phyloP scores from a whole-genome alignment of 2,797 vertebrate species.

The Melanotaenia boesemani region DNA sequence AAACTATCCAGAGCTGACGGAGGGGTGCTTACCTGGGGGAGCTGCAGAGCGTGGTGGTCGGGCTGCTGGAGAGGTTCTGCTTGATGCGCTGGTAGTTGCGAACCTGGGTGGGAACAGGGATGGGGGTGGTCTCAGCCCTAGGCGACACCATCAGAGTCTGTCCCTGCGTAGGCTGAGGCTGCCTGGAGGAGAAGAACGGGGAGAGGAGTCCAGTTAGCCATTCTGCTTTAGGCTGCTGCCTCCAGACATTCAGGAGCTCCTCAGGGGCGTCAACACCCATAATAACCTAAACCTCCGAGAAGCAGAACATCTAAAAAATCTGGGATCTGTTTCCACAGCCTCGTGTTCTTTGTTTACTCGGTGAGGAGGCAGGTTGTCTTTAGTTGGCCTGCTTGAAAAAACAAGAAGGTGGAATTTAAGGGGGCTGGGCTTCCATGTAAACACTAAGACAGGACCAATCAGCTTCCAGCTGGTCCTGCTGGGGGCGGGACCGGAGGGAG shows the following conservation, averaged over 20 bases:
- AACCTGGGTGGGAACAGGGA: constrained; percentile 96
- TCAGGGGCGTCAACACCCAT: constrained; percentile 47
- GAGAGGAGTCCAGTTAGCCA: constrained; percentile 49
- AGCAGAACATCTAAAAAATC: neutral
- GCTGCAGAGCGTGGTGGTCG: constrained; percentile 86
- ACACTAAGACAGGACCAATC: constrained; percentile 73
- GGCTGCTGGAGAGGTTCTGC: constrained; percentile 94
- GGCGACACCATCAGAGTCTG: constrained; percentile 87
- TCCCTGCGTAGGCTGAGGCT: constrained; percentile 72
- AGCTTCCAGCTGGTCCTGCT: constrained; percentile 16
- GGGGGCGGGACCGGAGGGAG: constrained; percentile 41
- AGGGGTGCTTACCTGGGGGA: constrained; percentile 89
- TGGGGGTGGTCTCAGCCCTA: constrained; percentile 91
- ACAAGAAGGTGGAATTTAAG: constrained; percentile 37
- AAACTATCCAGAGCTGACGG: too few species aligned
- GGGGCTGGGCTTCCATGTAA: constrained; percentile 73
- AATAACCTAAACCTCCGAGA: neutral
- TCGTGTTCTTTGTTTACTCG: constrained; percentile 48
- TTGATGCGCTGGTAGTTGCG: constrained; percentile 98
- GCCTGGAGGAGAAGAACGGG: constrained; percentile 62
- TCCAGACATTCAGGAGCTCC: constrained; percentile 45
- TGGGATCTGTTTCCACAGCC: neutral
- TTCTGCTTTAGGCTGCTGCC: constrained; percentile 24
- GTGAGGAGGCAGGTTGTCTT: constrained; percentile 12
- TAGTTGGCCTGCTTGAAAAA: constrained; percentile 45